phyloP scores from a whole-genome alignment of 2,797 vertebrate genomes.

The Acanthis flammea region DNA sequence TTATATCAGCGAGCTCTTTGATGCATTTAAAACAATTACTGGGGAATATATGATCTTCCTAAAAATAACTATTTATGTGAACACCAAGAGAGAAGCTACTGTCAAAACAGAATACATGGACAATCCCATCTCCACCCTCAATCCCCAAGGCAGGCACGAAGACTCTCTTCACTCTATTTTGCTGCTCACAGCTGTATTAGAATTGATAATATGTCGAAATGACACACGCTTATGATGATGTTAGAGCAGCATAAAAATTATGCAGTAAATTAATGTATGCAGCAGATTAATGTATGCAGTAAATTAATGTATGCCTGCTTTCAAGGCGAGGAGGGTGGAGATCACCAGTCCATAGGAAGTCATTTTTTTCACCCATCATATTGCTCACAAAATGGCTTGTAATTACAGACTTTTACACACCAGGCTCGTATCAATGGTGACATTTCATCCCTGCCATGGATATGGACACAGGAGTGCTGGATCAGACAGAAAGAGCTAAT shows the following conservation, averaged over 20 bases:
- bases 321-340: background rate
- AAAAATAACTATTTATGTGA: conserved; percentile 57
- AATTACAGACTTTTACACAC: background rate
- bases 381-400: conserved; percentile 1
- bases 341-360: background rate
- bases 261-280: background rate
- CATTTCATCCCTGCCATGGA: background rate
- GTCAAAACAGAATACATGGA: background rate
- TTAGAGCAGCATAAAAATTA: conserved; percentile 2
- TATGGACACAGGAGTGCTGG: background rate
- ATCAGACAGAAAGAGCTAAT: background rate
- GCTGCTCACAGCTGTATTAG: conserved; percentile 18
- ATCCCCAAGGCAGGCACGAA: background rate
- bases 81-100: conserved; percentile 33
- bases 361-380: background rate
- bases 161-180: background rate
- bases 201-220: conserved; percentile 13
- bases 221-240: background rate
- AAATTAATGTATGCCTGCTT: conserved; percentile 1
- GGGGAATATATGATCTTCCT: conserved; percentile 50
- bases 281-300: background rate
- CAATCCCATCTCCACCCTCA: conserved; percentile 2
- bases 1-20: conserved; percentile 46
- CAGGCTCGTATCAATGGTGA: background rate
- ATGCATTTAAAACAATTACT: conserved; percentile 64